A percentile compares a stretch with the other conserved stretches of the same genome.
phyloP scores from a whole-genome alignment of 2,797 vertebrate genomes.

The Rhincodon typus region DNA sequence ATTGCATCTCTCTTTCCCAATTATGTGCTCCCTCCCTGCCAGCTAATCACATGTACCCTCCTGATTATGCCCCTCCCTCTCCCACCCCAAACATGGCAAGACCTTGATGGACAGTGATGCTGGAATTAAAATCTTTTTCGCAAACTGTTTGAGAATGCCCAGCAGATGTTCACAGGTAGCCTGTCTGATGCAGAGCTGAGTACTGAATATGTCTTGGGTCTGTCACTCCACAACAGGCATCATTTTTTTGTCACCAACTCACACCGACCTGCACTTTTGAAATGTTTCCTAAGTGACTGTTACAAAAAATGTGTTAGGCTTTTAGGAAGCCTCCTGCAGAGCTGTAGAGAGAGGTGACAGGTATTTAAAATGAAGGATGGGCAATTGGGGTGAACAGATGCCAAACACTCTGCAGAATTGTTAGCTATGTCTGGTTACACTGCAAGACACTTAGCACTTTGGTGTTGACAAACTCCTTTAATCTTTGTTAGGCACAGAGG shows the following conservation, averaged over 20 bases:
- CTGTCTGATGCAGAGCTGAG: neutral
- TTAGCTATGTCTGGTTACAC: neutral
- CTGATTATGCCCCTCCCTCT: neutral
- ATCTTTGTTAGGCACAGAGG: neutral
- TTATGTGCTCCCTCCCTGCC: neutral
- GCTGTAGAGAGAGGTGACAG: neutral
- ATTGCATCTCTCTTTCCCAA: neutral
- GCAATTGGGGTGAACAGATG: neutral
- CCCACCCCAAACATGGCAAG: neutral
- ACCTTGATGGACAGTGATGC: neutral
- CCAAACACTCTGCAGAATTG: neutral
- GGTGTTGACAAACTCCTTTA: neutral
- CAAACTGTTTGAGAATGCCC: neutral
- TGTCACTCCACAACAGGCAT: neutral
- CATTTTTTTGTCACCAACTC: neutral
- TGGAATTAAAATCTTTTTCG: neutral
- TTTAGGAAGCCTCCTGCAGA: neutral
- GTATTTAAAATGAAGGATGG: neutral
- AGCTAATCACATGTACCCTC: neutral
- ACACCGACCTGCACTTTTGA: neutral
- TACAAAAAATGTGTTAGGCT: neutral
- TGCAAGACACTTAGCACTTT: neutral
- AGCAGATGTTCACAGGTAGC: neutral
- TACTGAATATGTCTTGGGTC: neutral
- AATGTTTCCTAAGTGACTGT: neutral